Conservation (phyloP, 2,113 vertebrate genomes). For the Misgurnus anguillicaudatus region DNA sequence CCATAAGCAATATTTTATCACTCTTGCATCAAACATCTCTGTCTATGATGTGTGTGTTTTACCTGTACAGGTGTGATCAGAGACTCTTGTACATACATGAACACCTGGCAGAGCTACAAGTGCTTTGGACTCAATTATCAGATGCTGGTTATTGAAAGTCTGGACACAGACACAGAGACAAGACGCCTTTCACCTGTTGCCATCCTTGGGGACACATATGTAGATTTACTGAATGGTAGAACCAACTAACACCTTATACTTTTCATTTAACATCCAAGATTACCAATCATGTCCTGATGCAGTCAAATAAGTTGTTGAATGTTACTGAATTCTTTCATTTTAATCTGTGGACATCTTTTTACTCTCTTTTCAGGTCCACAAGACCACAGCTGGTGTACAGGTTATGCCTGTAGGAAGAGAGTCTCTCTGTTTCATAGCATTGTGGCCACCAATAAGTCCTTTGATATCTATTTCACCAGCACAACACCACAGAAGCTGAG, state of each 20-base stretch:
- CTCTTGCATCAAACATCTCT: no score
- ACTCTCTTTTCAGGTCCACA: constrained; percentile 77
- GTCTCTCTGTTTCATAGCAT: constrained; percentile 83
- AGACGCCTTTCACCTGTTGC: constrained; percentile 85
- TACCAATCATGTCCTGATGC: background rate
- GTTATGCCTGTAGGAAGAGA: constrained; percentile 82
- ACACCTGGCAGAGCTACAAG: constrained; percentile 81
- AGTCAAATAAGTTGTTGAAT: background rate
- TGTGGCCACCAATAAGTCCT: constrained; percentile 76
- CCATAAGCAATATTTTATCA: no score
- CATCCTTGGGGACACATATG: constrained; percentile 72
- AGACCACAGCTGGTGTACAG: constrained; percentile 85
- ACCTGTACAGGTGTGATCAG: constrained; percentile 78
- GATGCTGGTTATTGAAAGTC: constrained; percentile 85
- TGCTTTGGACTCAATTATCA: constrained; percentile 81
- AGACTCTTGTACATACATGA: constrained; percentile 76
- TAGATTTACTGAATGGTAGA: constrained; percentile 86
- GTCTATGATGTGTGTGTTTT: background rate
- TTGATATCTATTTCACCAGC: constrained; percentile 80
- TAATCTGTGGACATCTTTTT: no score
- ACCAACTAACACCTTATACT: background rate
- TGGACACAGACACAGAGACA: constrained; percentile 84
- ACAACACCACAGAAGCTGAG: constrained; percentile 84
- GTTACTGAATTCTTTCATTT: no score
- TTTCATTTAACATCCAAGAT: background rate